phyloP scores from a whole-genome alignment of 2,888 invertebrate genomes.

The Ochlodes sylvanus region DNA sequence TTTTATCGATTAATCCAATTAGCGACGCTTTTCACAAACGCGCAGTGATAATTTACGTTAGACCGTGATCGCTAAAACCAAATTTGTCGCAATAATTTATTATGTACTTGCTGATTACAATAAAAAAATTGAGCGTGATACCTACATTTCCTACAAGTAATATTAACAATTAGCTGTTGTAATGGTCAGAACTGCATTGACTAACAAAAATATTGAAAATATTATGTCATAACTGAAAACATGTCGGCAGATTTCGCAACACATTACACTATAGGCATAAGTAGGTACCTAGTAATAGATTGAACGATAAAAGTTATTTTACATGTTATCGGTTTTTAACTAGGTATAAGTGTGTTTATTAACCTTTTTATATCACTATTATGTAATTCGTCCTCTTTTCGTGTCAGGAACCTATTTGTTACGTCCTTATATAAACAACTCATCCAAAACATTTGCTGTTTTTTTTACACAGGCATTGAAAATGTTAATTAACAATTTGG shows the following conservation, averaged over 20 bases:
- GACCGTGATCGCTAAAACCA: not conserved
- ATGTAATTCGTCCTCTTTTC: too few relatives aligned
- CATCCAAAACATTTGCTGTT: too few relatives aligned
- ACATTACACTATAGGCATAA: not conserved
- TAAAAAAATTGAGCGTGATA: not conserved
- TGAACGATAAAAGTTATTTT: not conserved
- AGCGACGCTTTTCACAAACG: not conserved
- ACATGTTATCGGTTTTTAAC: not conserved
- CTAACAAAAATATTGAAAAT: not conserved
- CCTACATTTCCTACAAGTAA: not conserved
- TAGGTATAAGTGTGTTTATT: too few relatives aligned
- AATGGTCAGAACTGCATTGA: not conserved
- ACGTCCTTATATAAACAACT: too few relatives aligned
- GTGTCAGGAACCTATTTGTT: too few relatives aligned
- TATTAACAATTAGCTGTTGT: not conserved
- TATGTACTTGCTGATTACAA: not conserved
- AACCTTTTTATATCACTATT: too few relatives aligned
- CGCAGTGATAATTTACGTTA: not conserved
- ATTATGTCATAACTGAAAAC: constrained; percentile 2
- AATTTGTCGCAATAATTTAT: not conserved
- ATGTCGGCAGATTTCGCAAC: not conserved
- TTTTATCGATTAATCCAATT: not conserved
- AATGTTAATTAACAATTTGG: too few relatives aligned
- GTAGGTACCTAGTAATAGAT: not conserved
- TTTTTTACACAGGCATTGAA: too few relatives aligned